Percentiles rank a stretch among this genome's conserved stretches.
Conservation (phyloP, 2,797 vertebrate species). For the Karalla daura region DNA sequence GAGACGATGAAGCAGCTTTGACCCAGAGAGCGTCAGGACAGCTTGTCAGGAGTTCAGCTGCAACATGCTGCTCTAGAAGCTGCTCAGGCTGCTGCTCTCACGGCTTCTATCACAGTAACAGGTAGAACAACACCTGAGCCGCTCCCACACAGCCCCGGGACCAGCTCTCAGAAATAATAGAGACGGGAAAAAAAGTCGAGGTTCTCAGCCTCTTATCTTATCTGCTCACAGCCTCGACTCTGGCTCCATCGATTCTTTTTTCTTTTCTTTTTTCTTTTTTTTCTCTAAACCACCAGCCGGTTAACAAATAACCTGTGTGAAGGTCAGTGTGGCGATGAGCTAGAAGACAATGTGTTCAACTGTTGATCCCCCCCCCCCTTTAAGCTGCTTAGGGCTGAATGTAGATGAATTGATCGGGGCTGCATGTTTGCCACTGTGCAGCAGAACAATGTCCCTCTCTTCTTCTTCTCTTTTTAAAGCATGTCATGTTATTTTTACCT, state of each 20-base stretch:
- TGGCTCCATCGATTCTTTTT: constrained; percentile 36
- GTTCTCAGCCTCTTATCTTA: not conserved
- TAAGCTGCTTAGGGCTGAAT: constrained; percentile 47
- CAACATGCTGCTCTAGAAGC: not conserved
- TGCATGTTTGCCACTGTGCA: not conserved
- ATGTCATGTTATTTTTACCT: no score
- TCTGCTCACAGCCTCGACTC: not conserved
- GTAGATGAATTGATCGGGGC: constrained; percentile 13
- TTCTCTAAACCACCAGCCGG: constrained; percentile 1
- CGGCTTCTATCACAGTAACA: not conserved
- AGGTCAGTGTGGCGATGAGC: constrained; percentile 39
- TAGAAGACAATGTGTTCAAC: constrained; percentile 21
- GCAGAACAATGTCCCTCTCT: no score
- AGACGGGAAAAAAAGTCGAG: not conserved
- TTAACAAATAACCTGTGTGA: constrained; percentile 56
- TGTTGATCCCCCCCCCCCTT: constrained; percentile 13
- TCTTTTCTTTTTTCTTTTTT: no score
- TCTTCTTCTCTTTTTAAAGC: no score
- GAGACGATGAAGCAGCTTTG: not conserved
- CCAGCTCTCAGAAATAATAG: no score
- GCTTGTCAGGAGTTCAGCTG: not conserved
- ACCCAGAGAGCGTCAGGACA: not conserved
- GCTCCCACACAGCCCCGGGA: no score
- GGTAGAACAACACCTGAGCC: no score
- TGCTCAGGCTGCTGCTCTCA: not conserved